Evolutionary conservation across 1,140 invertebrate genomes (phyloP).

Genomic region (Drosophila malerkotliana): DNA sequence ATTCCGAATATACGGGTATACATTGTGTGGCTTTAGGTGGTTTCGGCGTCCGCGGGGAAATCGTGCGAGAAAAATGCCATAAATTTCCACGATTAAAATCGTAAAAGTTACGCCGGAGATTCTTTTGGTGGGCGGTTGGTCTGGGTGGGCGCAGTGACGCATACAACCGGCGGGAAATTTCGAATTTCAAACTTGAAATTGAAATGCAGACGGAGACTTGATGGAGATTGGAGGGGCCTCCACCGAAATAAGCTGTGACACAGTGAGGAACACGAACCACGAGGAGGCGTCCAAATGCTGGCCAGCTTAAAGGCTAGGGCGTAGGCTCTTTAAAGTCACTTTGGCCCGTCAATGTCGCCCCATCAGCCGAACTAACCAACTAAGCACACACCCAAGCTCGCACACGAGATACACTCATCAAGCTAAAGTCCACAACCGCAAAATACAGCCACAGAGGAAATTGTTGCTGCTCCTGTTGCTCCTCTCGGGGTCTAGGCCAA

Average conservation of each 20-base stretch:
- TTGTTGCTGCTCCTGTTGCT: conserved; percentile 54
- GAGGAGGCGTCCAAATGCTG: too few relatives aligned
- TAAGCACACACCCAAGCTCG: conserved; percentile 43
- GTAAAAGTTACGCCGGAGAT: conserved; percentile 63
- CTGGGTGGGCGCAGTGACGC: conserved; percentile 24
- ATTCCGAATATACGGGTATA: not conserved
- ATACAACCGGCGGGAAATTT: conserved; percentile 12
- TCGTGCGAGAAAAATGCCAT: conserved; percentile 62
- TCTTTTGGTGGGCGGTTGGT: conserved; percentile 21
- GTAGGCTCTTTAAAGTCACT: conserved; percentile 42
- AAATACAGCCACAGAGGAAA: conserved; percentile 47
- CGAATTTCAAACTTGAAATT: conserved; percentile 45
- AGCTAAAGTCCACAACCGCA: conserved; percentile 52
- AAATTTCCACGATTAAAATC: conserved; percentile 79
- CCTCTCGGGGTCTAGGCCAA: conserved; percentile 43
- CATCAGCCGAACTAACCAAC: conserved; percentile 56
- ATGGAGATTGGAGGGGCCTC: not conserved
- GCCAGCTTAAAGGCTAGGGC: conserved; percentile 11
- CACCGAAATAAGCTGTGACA: not conserved
- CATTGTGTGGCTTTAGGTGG: conserved; percentile 3
- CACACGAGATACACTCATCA: conserved; percentile 50
- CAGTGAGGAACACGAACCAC: too few relatives aligned
- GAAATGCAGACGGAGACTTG: conserved; percentile 23
- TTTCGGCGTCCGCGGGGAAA: conserved; percentile 59
- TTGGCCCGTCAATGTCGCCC: conserved; percentile 46